These are phyloP conservation scores for Cantharis lateralis DNA, from an alignment of 2,888 invertebrate species.

Conservation along the genomic window DNA sequence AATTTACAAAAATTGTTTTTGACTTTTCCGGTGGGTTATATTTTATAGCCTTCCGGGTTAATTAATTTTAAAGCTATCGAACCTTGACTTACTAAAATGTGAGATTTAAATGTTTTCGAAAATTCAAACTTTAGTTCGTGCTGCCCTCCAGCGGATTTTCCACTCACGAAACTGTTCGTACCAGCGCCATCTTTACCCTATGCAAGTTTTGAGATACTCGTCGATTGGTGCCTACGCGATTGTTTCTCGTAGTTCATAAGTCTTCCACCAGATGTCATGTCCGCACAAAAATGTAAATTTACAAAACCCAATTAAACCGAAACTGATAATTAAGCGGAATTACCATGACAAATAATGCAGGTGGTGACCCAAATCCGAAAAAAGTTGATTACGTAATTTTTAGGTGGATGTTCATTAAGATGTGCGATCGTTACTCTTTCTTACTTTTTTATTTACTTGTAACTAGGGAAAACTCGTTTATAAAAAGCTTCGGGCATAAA, in stretches of 20 bases:
- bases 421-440: not conserved
- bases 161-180: not conserved
- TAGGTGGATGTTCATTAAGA: too few relatives aligned
- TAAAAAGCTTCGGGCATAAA: slow-evolving; percentile 18
- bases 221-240: not conserved
- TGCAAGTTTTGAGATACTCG: not conserved
- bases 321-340: not conserved
- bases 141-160: not conserved
- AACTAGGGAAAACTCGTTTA: slow-evolving; percentile 16
- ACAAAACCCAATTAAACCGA: not conserved
- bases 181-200: not conserved
- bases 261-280: not conserved
- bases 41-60: not conserved
- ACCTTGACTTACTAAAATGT: not conserved
- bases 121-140: not conserved
- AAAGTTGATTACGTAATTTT: not conserved
- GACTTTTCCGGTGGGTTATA: not conserved
- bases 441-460: not conserved
- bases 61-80: not conserved
- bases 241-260: accelerated
- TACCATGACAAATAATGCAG: not conserved
- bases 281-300: not conserved
- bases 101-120: not conserved
- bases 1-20: not conserved
- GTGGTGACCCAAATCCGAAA: not conserved